phyloP scores from a whole-genome alignment of 2,797 vertebrate species.

The Fistularia commersonii region DNA sequence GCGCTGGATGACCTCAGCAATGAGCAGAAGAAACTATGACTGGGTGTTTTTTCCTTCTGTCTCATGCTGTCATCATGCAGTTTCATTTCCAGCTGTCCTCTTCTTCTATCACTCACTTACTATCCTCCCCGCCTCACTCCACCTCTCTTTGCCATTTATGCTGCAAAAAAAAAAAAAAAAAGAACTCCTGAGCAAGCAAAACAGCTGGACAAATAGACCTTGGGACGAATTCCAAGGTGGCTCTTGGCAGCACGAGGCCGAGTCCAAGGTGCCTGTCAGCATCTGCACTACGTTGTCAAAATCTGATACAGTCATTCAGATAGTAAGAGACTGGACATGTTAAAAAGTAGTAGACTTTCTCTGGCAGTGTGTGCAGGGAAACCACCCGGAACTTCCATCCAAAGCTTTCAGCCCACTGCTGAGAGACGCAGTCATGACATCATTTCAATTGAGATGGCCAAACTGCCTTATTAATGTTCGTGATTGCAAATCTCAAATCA shows the following conservation, averaged over 20 bases:
- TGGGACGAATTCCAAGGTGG: conserved; percentile 63
- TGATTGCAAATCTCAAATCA: conserved; percentile 2
- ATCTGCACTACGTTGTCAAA: conserved; percentile 70
- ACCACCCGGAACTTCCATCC: conserved; percentile 34
- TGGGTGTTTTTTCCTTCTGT: conserved; percentile 22
- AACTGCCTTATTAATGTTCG: background rate
- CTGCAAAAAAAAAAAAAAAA: conserved; percentile 37
- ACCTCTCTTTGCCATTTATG: conserved; percentile 20
- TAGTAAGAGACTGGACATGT: conserved; percentile 55
- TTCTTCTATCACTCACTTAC: conserved; percentile 21
- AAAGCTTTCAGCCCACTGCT: conserved; percentile 24
- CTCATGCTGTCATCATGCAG: conserved; percentile 26
- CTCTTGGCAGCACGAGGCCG: conserved; percentile 51
- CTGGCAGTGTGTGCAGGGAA: conserved; percentile 45
- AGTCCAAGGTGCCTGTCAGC: conserved; percentile 57
- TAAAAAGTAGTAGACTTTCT: conserved; percentile 58
- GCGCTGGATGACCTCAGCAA: conserved; percentile 24
- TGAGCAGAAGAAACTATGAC: conserved; percentile 21
- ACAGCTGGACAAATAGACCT: conserved; percentile 66
- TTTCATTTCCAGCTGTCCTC: conserved; percentile 13
- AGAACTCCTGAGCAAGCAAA: conserved; percentile 53
- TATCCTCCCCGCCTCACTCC: conserved; percentile 7
- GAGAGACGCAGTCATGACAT: conserved; percentile 35
- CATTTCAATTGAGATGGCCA: conserved; percentile 19
- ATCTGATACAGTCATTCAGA: conserved; percentile 70